A percentile compares a stretch with the other conserved stretches of the same genome.
phyloP scores from a whole-genome alignment of 2,888 invertebrate species.

The Camptogramma bilineatum region DNA sequence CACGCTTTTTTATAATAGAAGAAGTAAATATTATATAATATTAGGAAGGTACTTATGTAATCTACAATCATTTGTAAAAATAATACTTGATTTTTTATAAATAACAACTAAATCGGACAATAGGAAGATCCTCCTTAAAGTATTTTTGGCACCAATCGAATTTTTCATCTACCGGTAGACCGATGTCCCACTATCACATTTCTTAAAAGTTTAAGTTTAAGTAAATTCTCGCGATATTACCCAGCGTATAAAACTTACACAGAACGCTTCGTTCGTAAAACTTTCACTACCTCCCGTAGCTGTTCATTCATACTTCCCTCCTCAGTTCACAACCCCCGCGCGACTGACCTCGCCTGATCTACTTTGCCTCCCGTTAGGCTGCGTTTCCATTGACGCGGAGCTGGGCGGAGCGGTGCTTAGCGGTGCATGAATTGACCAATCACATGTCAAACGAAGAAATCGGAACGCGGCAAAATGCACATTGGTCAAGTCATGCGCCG shows the following conservation, averaged over 20 bases:
- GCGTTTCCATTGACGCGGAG: too few relatives aligned
- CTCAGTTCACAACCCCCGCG: slow-evolving; percentile 15
- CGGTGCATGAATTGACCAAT: too few relatives aligned
- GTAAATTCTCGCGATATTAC: slow-evolving; percentile 28
- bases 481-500: too few relatives aligned
- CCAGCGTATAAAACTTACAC: slow-evolving; percentile 19
- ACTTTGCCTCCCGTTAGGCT: neutral
- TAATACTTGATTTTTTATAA: slow-evolving; percentile 1
- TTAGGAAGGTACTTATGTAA: too few relatives aligned
- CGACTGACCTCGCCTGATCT: slow-evolving; percentile 18
- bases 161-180: slow-evolving; percentile 29
- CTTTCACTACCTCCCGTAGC: slow-evolving; percentile 17
- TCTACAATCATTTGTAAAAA: neutral
- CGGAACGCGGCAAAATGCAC: too few relatives aligned
- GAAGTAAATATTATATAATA: neutral
- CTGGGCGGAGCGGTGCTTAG: too few relatives aligned
- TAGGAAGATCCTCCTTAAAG: slow-evolving; percentile 22
- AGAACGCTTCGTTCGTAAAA: slow-evolving; percentile 25
- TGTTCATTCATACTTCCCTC: slow-evolving; percentile 24
- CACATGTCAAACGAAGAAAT: too few relatives aligned
- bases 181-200: slow-evolving; percentile 37
- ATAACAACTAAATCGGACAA: slow-evolving; percentile 1
- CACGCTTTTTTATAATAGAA: neutral
- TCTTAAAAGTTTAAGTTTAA: slow-evolving; percentile 27
- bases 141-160: slow-evolving; percentile 43